A percentile compares a stretch with the other conserved stretches of the same genome.
These are phyloP conservation scores for Trogon surrucura DNA, from an alignment of 2,113 vertebrate genomes.

Conservation along the genomic window DNA sequence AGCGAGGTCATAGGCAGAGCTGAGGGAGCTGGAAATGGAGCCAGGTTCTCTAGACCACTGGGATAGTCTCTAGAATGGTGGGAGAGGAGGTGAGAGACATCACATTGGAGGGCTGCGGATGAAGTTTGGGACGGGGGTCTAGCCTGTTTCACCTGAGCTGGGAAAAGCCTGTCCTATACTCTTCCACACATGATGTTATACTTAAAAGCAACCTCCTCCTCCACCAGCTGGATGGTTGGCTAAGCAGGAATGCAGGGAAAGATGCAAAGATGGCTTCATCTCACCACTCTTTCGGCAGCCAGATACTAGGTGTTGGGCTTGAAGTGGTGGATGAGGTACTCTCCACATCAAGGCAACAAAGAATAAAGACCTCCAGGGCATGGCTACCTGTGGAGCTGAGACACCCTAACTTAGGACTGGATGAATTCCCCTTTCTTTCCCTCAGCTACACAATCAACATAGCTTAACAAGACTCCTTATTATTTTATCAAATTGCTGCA, in stretches of 20 bases:
- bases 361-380: neutral
- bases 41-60: neutral
- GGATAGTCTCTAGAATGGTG: neutral
- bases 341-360: neutral
- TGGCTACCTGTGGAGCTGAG: neutral
- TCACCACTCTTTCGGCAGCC: neutral
- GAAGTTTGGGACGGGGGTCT: neutral
- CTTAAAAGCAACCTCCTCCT: neutral
- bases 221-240: neutral
- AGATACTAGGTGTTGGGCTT: neutral
- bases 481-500: neutral
- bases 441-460: neutral
- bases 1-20: neutral
- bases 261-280: neutral
- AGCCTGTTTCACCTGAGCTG: neutral
- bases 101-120: accelerated
- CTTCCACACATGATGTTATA: neutral
- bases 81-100: neutral
- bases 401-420: neutral
- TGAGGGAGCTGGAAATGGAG: neutral
- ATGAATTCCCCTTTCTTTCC: neutral
- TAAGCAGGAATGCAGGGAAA: neutral
- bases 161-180: neutral
- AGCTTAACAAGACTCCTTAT: neutral
- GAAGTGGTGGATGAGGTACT: neutral